Conservation (phyloP, 2,797 vertebrate genomes). For the Tenualosa ilisha region DNA sequence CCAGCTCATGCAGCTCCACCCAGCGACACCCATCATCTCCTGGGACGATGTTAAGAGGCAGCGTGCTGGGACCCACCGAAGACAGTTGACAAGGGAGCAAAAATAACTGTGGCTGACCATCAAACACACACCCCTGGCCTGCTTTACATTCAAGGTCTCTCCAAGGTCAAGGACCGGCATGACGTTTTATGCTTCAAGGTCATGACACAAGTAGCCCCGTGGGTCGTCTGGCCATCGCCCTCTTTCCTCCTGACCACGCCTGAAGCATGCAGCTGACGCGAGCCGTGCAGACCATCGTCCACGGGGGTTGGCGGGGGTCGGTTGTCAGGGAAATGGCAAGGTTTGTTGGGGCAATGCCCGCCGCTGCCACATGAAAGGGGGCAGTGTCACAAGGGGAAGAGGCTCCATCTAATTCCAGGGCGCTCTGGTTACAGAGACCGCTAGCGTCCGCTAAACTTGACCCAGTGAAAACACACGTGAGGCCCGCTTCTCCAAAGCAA, state of each 20-base stretch:
- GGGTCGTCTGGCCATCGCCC: neutral
- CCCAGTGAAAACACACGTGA: slow-evolving; percentile 46
- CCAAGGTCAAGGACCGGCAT: neutral
- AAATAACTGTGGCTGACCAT: neutral
- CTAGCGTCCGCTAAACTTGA: slow-evolving; percentile 65
- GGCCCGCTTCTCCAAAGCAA: slow-evolving; percentile 4
- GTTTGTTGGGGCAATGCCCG: slow-evolving; percentile 43
- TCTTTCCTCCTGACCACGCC: neutral
- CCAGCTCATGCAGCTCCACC: neutral
- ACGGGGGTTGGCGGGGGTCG: neutral
- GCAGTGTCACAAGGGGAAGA: slow-evolving; percentile 56
- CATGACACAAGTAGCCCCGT: neutral
- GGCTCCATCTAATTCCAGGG: slow-evolving; percentile 65
- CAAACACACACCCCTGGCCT: neutral
- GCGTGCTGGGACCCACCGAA: neutral
- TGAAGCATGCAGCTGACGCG: neutral
- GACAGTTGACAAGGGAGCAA: neutral
- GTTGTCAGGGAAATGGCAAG: slow-evolving; percentile 44
- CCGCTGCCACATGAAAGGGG: slow-evolving; percentile 69
- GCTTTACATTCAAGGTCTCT: neutral
- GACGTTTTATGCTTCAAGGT: neutral
- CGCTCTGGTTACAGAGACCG: slow-evolving; percentile 67
- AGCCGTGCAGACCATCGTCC: neutral
- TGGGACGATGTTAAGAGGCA: neutral
- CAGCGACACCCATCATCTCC: neutral